These are phyloP conservation scores for Lucilia cuprina DNA, from an alignment of 1,140 invertebrate species.

Conservation along the genomic window DNA sequence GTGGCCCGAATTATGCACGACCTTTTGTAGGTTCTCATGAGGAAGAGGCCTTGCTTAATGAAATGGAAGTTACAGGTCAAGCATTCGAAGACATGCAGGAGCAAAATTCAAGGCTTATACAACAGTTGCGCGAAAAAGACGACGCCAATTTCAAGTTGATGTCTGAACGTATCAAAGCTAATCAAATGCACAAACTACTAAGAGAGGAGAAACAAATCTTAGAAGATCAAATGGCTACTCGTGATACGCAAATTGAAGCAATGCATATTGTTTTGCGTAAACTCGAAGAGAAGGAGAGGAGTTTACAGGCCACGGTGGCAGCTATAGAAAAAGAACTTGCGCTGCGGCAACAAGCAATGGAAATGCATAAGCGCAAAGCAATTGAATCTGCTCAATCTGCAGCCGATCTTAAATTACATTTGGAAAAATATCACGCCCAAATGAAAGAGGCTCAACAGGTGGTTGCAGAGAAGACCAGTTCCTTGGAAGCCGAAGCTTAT, in stretches of 20 bases:
- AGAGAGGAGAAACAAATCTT: constrained; percentile 76
- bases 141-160: constrained; percentile 99
- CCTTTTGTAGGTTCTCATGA: constrained; percentile 78
- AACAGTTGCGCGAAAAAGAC: constrained; percentile 96
- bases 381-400: constrained; percentile 95
- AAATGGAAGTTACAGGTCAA: constrained; percentile 99
- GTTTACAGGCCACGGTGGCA: constrained; percentile 89
- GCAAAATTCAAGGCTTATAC: constrained; percentile 94
- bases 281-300: constrained; percentile 95
- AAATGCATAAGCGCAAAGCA: constrained; percentile 97
- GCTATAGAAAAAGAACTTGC: constrained; percentile 95
- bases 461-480: constrained; percentile 94
- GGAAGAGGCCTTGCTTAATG: constrained; percentile 95
- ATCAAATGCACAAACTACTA: constrained; percentile 93
- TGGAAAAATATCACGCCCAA: constrained; percentile 94
- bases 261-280: constrained; percentile 94
- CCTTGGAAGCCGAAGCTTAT: constrained; percentile 94
- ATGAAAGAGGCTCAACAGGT: constrained; percentile 97
- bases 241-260: constrained; percentile 92
- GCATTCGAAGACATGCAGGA: constrained; percentile 99
- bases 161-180: constrained; percentile 97
- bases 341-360: constrained; percentile 91
- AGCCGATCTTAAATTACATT: constrained; percentile 95
- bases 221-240: constrained; percentile 71
- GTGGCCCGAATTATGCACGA: constrained; percentile 58